Conservation (phyloP, 30 jellyfish, hydroid and myxozoan genomes). For the Hydra vulgaris region DNA sequence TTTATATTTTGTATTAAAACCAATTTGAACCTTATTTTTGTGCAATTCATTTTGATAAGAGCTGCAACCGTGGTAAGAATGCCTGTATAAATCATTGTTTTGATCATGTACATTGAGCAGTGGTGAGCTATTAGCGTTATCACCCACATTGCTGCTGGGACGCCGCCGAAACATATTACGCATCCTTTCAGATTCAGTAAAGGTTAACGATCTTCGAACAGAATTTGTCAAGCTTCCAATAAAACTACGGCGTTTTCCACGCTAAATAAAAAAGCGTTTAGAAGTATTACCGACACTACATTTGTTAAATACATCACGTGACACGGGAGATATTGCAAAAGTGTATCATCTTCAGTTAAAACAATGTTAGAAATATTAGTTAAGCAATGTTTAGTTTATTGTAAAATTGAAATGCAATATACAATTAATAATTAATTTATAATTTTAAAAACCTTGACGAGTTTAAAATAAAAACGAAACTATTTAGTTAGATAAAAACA, state of each 20-base stretch:
- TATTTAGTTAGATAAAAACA: no score
- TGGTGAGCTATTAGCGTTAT: constrained; percentile 4
- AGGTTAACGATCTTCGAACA: constrained; percentile 40
- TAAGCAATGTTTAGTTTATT: no score
- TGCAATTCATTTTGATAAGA: constrained; percentile 8
- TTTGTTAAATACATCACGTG: background rate
- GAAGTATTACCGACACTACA: background rate
- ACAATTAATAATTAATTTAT: no score
- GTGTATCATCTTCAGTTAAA: no score
- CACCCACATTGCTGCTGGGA: background rate
- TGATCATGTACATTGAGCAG: background rate
- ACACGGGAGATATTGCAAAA: no score
- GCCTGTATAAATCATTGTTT: constrained; percentile 19
- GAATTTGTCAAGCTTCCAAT: constrained; percentile 72
- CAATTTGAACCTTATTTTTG: constrained; percentile 3
- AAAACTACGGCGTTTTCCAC: constrained; percentile 64
- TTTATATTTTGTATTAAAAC: no score
- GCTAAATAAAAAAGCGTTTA: constrained; percentile 5
- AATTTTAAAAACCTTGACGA: no score
- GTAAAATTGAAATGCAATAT: no score
- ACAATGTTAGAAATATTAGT: no score
- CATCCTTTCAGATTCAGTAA: constrained; percentile 37
- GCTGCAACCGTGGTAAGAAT: constrained; percentile 26
- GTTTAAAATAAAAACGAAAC: no score
- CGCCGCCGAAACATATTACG: constrained; percentile 18